phyloP scores from a whole-genome alignment of 2,113 vertebrate species.

The Bubo bubo region DNA sequence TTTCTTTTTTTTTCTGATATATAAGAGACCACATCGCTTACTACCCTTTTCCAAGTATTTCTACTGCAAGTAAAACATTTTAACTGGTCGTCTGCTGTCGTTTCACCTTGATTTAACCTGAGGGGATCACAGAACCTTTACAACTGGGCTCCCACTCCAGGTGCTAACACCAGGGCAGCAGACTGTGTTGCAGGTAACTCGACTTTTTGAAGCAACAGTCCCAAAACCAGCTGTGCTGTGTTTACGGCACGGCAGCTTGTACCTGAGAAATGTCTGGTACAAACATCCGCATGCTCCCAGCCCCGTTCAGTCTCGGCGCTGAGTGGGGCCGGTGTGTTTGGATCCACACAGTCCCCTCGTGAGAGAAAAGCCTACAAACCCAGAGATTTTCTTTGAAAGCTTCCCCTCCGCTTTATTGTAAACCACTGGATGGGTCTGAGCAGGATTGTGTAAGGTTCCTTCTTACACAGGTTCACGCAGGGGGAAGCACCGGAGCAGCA shows the following conservation, averaged over 20 bases:
- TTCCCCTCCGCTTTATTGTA: background rate
- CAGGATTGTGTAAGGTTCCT: background rate
- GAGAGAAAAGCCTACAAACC: background rate
- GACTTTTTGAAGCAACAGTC: background rate
- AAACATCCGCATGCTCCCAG: background rate
- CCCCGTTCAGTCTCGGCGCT: accelerated
- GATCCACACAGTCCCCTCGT: background rate
- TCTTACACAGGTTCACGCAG: no score
- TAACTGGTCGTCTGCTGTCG: no score
- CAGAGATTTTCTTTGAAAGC: background rate
- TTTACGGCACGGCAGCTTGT: background rate
- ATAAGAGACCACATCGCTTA: no score
- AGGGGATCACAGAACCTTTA: no score
- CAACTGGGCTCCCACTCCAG: no score
- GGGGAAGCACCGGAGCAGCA: background rate
- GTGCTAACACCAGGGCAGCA: background rate
- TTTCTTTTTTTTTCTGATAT: no score
- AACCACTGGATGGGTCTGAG: background rate
- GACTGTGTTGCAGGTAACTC: no score
- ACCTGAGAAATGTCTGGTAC: background rate
- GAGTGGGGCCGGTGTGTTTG: background rate
- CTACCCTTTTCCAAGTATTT: no score
- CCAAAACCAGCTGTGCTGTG: background rate
- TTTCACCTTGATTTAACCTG: no score
- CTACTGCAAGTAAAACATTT: no score